Evolutionary conservation across 2,888 invertebrate genomes (phyloP), one percentile per base, ranked within the genome.

Genomic region (Gari tellinella): DNA sequence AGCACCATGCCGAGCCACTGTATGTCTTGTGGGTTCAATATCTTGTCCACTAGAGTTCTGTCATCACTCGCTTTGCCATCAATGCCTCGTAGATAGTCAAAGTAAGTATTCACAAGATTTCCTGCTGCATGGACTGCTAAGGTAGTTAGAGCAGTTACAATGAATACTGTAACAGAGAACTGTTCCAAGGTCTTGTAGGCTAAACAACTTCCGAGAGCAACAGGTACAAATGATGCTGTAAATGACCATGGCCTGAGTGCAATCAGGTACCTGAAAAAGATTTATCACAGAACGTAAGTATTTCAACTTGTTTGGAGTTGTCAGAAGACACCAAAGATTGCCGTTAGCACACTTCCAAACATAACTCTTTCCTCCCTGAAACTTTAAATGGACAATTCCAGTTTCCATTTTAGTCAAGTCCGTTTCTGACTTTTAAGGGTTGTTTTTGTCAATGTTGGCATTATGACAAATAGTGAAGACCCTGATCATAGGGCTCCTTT

Each of bases 21-120:
- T 48, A 98, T 95, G 94, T 96, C 94, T 90, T 96, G 95, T 85
- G 95, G 95, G 0, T 95, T 94, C 61, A 98, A 93, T 86, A 97
- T 95, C 85, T 97, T 96, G 93, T 98, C 98, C n/a, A 98, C 98
- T 63, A 98, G 93, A 83, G 97, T 98, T 89, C 98, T 94, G 90
- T 98, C 98, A 90, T 98, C 98, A 83, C 97, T 97, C 10, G 69
- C 57, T 65, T 89, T 88, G 90, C 96, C 96, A 92, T 99, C 98
- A 65, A 98, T 97, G 52, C 96, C 98, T 93, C 97, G 97, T 38
- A 96, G 95, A 90, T 96, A 99, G 92, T 99, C 98, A 91, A 96
- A 98, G 92, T 98, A 98, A 0, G 98, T 98, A 92, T 98, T 98
- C 25, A 99, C 98, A 45, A 98, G 95, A 92, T 99, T 99, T 60